Evolutionary conservation across 2,113 vertebrate genomes (phyloP).

Genomic region (Thunnus thynnus): DNA sequence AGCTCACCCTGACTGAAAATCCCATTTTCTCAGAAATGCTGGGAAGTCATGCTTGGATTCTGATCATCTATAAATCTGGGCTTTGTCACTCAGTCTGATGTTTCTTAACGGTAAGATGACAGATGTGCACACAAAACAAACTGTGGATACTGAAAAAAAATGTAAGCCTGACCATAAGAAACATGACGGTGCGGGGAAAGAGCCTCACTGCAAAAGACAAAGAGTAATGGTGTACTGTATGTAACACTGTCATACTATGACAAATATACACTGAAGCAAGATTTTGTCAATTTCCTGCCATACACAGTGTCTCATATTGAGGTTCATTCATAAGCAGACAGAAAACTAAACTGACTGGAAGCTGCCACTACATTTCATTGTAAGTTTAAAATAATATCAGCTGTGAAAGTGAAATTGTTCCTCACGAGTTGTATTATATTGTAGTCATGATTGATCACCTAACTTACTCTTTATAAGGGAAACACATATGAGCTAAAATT

Average conservation of each 20-base stretch:
- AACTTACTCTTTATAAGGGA: background rate
- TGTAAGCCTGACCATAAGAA: background rate
- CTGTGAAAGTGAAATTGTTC: background rate
- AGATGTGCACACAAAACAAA: background rate
- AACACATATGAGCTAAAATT: background rate
- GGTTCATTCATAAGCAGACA: conserved; percentile 14
- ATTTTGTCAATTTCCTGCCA: conserved; percentile 32
- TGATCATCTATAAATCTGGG: background rate
- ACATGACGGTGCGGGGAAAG: conserved; percentile 2
- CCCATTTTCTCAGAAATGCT: conserved; percentile 3
- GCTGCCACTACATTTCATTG: conserved; percentile 74
- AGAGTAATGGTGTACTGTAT: background rate
- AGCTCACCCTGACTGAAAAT: background rate
- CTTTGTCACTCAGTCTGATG: background rate
- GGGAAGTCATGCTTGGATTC: background rate
- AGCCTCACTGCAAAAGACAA: conserved; percentile 1
- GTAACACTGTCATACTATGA: conserved; percentile 24
- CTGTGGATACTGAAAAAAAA: background rate
- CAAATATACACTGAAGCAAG: conserved; percentile 27
- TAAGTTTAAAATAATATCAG: conserved; percentile 31
- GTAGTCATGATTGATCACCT: conserved; percentile 8
- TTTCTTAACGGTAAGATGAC: conserved; percentile 1
- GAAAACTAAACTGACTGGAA: conserved; percentile 28
- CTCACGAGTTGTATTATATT: background rate
- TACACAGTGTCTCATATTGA: conserved; percentile 1